Percentiles rank a stretch among this genome's conserved stretches.
Evolutionary conservation across 2,113 vertebrate genomes (phyloP).

Genomic region (Columba livia): DNA sequence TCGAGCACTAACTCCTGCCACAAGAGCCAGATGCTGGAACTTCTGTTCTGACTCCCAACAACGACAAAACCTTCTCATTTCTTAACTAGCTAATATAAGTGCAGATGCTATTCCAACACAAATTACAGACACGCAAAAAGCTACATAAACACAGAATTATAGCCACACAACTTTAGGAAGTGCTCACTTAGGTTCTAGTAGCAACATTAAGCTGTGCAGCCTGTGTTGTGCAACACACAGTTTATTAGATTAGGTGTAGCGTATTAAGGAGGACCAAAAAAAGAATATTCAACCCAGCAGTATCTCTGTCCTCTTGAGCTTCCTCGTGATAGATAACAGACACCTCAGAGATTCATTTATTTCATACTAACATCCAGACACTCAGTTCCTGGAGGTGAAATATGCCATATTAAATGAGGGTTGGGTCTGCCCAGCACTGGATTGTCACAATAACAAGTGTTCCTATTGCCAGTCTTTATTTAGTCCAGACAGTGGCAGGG

Average conservation of each 20-base stretch:
- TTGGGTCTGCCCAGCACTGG: not conserved
- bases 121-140: not conserved
- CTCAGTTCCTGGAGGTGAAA: not conserved
- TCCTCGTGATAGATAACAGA: not conserved
- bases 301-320: not conserved
- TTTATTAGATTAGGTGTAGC: not conserved
- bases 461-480: not conserved
- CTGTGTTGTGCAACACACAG: fast-evolving
- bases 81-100: not conserved
- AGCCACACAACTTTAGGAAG: not conserved
- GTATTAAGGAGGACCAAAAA: not conserved
- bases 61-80: not conserved
- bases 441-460: not conserved
- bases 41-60: not conserved
- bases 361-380: not conserved
- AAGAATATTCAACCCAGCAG: not conserved
- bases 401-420: not conserved
- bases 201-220: fast-evolving
- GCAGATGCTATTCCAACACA: not conserved
- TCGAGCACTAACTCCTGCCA: fast-evolving
- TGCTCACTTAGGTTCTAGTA: not conserved
- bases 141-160: not conserved
- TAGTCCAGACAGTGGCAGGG: not conserved
- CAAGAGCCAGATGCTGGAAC: not conserved
- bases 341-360: not conserved